phyloP scores from a whole-genome alignment of 1,140 invertebrate species.

The Meloidogyne hapla region DNA sequence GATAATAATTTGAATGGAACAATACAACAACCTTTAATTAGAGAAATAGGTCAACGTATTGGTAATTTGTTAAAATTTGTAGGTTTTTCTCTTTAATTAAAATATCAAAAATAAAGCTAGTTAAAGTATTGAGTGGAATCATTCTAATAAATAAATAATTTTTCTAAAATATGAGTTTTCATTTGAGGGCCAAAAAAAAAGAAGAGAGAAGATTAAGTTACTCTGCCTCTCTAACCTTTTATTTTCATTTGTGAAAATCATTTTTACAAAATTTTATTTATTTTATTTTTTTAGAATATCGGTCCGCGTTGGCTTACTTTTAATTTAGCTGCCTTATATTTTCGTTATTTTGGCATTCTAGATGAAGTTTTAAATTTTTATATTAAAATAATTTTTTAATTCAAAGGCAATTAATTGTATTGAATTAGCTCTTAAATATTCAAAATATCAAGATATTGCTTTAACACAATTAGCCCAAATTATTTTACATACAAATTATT shows the following conservation, averaged over 20 bases:
- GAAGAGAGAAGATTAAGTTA: no score
- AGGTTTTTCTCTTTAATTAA: background rate
- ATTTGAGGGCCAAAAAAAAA: no score
- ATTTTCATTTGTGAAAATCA: no score
- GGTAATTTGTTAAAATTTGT: slow-evolving; percentile 26
- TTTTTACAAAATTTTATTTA: background rate
- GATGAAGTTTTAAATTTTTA: background rate
- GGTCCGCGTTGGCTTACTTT: slow-evolving; percentile 27
- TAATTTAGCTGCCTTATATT: slow-evolving; percentile 35
- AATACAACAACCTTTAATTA: slow-evolving; percentile 2
- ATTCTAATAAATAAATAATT: background rate
- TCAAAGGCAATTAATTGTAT: slow-evolving; percentile 25
- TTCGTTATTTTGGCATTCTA: slow-evolving; percentile 23
- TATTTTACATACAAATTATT: slow-evolving; percentile 6
- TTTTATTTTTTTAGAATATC: slow-evolving; percentile 21
- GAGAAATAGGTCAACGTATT: slow-evolving; percentile 32
- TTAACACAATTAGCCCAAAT: slow-evolving; percentile 32
- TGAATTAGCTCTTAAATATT: slow-evolving; percentile 14
- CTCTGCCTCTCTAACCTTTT: no score
- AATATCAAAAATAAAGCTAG: no score
- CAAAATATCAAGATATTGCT: slow-evolving; percentile 28
- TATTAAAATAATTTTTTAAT: background rate
- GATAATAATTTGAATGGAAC: background rate
- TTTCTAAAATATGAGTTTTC: no score
- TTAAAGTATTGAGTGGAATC: no score